Conservation (phyloP, 2,888 invertebrate species). For the Diarsia mendica region DNA sequence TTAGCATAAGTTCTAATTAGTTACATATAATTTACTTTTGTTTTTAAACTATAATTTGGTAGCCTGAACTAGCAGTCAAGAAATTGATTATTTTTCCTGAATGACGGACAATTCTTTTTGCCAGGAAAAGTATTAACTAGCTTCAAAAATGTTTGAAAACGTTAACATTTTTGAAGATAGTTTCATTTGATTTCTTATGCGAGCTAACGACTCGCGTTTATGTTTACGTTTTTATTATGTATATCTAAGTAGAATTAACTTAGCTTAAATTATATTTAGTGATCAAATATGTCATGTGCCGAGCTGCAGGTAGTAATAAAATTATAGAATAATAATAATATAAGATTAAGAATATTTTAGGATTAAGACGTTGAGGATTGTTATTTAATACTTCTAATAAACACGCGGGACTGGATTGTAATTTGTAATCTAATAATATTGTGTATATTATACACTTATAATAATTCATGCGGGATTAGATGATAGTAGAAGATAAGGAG, state of each 20-base stretch:
- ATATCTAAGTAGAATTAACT: no score
- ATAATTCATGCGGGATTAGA: neutral
- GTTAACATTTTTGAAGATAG: no score
- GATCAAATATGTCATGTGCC: no score
- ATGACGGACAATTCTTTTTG: neutral
- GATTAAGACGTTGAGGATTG: slow-evolving; percentile 5
- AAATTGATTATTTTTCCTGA: slow-evolving; percentile 21
- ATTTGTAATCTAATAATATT: neutral
- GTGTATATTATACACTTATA: neutral
- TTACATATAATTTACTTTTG: neutral
- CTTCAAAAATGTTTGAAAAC: neutral
- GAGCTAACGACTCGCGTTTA: no score
- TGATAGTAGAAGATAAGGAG: neutral
- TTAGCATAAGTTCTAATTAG: no score
- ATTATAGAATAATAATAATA: no score
- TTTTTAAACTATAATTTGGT: slow-evolving; percentile 4
- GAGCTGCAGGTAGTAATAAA: no score
- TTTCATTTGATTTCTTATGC: no score
- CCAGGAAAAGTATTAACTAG: slow-evolving; percentile 3
- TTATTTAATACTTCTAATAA: slow-evolving; percentile 12
- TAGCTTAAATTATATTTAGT: no score
- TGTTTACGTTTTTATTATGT: no score
- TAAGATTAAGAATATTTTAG: neutral
- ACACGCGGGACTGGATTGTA: slow-evolving; percentile 18
- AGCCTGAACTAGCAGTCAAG: neutral